These are phyloP conservation scores for Perodicticus potto DNA, from an alignment of 2,797 vertebrate species.

Conservation along the genomic window DNA sequence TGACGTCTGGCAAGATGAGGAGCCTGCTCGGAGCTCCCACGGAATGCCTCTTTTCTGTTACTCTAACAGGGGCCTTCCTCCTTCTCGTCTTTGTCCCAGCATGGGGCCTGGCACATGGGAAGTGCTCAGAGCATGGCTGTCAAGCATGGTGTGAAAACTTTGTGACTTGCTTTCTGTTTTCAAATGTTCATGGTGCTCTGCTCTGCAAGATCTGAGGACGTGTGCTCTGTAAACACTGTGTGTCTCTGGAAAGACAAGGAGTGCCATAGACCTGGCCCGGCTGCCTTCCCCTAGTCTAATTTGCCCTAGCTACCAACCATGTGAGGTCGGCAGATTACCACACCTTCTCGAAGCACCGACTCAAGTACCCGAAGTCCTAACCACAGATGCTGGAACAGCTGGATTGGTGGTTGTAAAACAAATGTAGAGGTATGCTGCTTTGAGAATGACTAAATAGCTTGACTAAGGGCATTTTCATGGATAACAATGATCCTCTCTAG, in stretches of 20 bases:
- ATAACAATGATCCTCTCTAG: background rate
- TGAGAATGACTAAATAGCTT: background rate
- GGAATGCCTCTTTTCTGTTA: background rate
- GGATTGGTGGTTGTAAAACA: background rate
- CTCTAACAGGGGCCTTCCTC: background rate
- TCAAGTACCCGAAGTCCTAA: background rate
- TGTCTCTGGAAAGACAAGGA: background rate
- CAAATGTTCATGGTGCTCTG: background rate
- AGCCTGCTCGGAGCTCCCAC: background rate
- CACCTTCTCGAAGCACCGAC: background rate
- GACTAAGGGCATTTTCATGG: background rate
- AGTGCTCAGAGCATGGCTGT: background rate
- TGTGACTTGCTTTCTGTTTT: background rate
- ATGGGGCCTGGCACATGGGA: background rate
- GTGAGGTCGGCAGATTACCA: background rate
- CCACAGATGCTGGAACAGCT: background rate
- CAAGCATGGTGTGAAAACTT: background rate
- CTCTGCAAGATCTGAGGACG: background rate
- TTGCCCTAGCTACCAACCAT: background rate
- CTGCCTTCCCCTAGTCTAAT: background rate
- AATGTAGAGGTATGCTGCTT: background rate
- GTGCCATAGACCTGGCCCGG: background rate
- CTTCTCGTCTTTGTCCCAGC: background rate
- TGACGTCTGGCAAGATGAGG: background rate
- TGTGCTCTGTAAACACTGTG: background rate